Conservation (phyloP, 2,797 vertebrate genomes). For the Silurus aristotelis region DNA sequence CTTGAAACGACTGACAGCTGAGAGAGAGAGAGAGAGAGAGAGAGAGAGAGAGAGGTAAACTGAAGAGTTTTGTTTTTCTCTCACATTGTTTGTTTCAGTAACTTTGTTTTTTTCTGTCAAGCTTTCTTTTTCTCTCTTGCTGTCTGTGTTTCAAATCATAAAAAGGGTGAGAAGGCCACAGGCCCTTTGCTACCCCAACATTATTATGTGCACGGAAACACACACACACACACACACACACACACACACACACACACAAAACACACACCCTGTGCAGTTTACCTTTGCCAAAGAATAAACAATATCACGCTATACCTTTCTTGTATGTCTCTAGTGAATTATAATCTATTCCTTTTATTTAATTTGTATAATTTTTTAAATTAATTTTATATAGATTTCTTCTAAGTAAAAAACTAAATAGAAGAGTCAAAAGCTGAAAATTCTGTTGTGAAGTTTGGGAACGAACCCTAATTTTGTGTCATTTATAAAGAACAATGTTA, state of each 20-base stretch:
- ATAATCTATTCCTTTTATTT: neutral
- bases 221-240: conserved; percentile 46
- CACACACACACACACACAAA: conserved; percentile 37
- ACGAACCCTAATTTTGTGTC: too few relatives aligned
- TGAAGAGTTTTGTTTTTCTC: conserved; percentile 5
- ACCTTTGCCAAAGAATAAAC: neutral
- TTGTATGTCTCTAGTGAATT: neutral
- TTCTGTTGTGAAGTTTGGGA: too few relatives aligned
- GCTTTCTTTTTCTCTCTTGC: neutral
- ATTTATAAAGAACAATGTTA: neutral
- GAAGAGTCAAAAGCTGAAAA: too few relatives aligned
- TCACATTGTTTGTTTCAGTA: conserved; percentile 6
- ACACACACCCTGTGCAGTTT: conserved; percentile 14
- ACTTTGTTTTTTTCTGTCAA: neutral
- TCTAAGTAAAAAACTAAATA: too few relatives aligned
- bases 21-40: too few relatives aligned
- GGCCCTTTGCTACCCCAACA: conserved; percentile 58
- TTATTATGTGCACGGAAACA: neutral
- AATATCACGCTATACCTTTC: too few relatives aligned
- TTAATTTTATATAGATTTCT: too few relatives aligned
- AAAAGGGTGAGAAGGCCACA: conserved; percentile 43
- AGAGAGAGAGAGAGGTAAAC: neutral
- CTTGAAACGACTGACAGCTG: conserved; percentile 32
- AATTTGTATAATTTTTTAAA: neutral
- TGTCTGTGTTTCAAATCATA: conserved; percentile 12